Evolutionary conservation across 1,140 invertebrate species (phyloP).

Genomic region (Drosophila melanica): DNA sequence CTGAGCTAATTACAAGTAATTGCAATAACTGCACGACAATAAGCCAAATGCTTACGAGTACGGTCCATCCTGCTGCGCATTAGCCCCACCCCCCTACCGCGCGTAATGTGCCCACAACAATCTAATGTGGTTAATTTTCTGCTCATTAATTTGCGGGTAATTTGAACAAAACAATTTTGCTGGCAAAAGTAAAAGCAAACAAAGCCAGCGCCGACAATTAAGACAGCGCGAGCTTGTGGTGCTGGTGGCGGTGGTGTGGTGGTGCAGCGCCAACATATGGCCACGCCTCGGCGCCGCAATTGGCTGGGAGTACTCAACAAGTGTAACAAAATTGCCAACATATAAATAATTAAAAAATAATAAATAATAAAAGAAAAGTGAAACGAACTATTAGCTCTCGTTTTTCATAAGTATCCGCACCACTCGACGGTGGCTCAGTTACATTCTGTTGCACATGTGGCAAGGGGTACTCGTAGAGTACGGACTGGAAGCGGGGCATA

Average conservation of each 20-base stretch:
- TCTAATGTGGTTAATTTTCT: conserved; percentile 79
- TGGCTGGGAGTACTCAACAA: conserved; percentile 48
- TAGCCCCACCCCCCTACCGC: not conserved
- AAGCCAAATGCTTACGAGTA: conserved; percentile 11
- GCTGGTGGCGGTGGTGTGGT: conserved; percentile 2
- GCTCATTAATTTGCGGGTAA: conserved; percentile 78
- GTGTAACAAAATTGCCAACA: conserved; percentile 52
- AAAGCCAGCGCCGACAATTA: conserved; percentile 63
- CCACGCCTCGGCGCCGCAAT: conserved; percentile 65
- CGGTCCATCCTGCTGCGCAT: conserved; percentile 16
- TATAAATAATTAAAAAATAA: conserved; percentile 52
- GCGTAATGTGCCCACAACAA: conserved; percentile 24
- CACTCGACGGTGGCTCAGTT: conserved; percentile 49
- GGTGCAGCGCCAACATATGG: conserved; percentile 33
- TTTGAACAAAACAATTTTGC: conserved; percentile 73
- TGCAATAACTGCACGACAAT: conserved; percentile 39
- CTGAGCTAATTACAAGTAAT: conserved; percentile 47
- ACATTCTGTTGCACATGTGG: conserved; percentile 73
- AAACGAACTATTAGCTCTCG: conserved; percentile 81
- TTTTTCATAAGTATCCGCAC: conserved; percentile 72
- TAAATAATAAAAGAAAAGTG: conserved; percentile 83
- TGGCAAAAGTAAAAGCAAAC: conserved; percentile 77
- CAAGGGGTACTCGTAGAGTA: not conserved
- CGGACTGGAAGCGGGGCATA: not conserved
- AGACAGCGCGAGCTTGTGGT: conserved; percentile 18